Base-by-base conservation (phyloP, 37 sponge, comb jelly and placozoan genomes). In the Crambe crambe region DNA sequence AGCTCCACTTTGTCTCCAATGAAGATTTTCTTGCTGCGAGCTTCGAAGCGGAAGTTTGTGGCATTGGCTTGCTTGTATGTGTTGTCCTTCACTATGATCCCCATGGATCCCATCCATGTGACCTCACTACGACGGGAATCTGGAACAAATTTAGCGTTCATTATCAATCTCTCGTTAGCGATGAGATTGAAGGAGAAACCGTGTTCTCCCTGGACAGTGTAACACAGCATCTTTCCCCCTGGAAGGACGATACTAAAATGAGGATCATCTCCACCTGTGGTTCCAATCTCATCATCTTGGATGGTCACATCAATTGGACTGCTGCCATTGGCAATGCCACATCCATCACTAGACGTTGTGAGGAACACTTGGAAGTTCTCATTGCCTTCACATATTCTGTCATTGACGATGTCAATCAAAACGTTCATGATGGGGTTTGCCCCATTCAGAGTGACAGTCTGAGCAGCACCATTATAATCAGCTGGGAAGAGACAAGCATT, bases 131-230 rank as follows among this genome's bases (percentile, higher is more conserved):
- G 37, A 30, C 66, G 78, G 26, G 78, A 37, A 41, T 78, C 78
- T 22, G 78, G 78, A 5, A 78, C 78, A 78, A 78, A 78, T 67
- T 44, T 78, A 67, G 78, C 67, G 42, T 78, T 78, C 78, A 78
- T 78, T 54, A 15, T 17, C 21, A 78, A 9, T 65, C 25, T 42
- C 35, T 63, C 8, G 78, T 78, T 78, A 67, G 44, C 47, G 78
- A 78, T 78, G 30, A 78, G 67, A 65, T 78, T 78, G 68, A 78
- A 78, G 68, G 51, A 18, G 22, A 78, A 78, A 6, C 78, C 78
- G 34, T 78, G 78, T 66, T 78, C 78, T 78, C 78, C 78, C 51
- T 78, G 78, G 3, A 78, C 78, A 2, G 78, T 78, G 78, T 66
- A 78, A 43, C 78, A 78, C 74, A 82, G 78, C 17, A 66, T 26